Percentiles rank a stretch among this genome's conserved stretches.
These are phyloP conservation scores for Melanotaenia nigrans DNA, from an alignment of 2,797 vertebrate species.

Conservation along the genomic window DNA sequence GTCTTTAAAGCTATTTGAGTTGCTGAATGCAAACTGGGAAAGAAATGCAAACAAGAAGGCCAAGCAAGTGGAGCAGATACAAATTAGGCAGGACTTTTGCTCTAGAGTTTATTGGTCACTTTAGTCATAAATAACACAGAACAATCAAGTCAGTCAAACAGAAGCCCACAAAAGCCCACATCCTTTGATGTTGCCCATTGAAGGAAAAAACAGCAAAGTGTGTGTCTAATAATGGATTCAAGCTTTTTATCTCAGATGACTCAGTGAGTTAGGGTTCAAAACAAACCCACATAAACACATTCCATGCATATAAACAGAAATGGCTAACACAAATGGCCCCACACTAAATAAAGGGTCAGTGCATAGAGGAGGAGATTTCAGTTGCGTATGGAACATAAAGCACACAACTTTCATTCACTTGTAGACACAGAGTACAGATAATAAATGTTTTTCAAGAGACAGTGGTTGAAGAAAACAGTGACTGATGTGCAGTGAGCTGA, in stretches of 20 bases:
- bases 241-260: conserved; percentile 28
- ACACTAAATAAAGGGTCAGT: conserved; percentile 6
- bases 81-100: conserved; percentile 13
- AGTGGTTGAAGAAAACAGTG: conserved; percentile 6
- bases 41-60: neutral
- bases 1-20: neutral
- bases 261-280: conserved; percentile 49
- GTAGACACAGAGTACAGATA: neutral
- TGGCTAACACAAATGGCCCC: neutral
- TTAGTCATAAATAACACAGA: conserved; percentile 26
- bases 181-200: neutral
- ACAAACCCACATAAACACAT: conserved; percentile 9
- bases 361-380: neutral
- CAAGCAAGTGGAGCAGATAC: conserved; percentile 16
- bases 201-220: conserved; percentile 9
- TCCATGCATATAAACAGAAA: conserved; percentile 15
- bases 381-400: conserved; percentile 10
- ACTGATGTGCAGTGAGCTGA: conserved; percentile 24
- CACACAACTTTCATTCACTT: neutral
- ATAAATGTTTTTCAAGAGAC: conserved; percentile 9
- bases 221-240: conserved; percentile 43
- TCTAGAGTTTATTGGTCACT: conserved; percentile 4
- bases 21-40: neutral
- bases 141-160: conserved; percentile 9
- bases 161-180: neutral